These are phyloP conservation scores for Latheticus oryzae DNA, from an alignment of 2,888 invertebrate species.

Conservation along the genomic window DNA sequence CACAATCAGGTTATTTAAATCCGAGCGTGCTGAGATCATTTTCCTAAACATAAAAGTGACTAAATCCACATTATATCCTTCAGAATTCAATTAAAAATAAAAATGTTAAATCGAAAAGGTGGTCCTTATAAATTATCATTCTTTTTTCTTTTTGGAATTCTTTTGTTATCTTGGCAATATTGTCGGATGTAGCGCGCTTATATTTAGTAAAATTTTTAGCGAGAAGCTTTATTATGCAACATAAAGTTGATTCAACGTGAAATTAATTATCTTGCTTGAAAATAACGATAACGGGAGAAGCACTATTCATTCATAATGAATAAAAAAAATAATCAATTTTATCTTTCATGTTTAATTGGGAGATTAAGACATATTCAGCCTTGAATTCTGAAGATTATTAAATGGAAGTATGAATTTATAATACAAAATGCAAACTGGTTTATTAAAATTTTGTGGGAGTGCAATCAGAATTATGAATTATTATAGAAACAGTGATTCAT, in stretches of 20 bases:
- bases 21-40: neutral
- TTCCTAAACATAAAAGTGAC: constrained; percentile 14
- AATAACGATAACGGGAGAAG: constrained; percentile 16
- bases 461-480: too few relatives aligned
- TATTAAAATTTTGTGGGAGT: too few relatives aligned
- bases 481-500: too few relatives aligned
- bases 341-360: constrained; percentile 14
- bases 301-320: constrained; percentile 11
- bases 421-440: too few relatives aligned
- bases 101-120: constrained; percentile 35
- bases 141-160: constrained; percentile 32
- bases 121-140: constrained; percentile 29
- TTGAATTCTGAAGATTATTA: too few relatives aligned
- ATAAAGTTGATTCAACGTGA: constrained; percentile 28
- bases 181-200: constrained; percentile 13
- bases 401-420: too few relatives aligned
- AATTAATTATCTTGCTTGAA: constrained; percentile 32
- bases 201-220: constrained; percentile 23
- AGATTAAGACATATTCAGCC: too few relatives aligned
- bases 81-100: constrained; percentile 24
- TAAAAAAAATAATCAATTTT: constrained; percentile 29
- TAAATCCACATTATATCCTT: constrained; percentile 16
- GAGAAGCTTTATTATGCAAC: constrained; percentile 13
- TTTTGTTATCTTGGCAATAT: constrained; percentile 18
- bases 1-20: too few relatives aligned